Base-by-base conservation (phyloP, 64 coral and sea anemone species). In the Montipora cactus region DNA sequence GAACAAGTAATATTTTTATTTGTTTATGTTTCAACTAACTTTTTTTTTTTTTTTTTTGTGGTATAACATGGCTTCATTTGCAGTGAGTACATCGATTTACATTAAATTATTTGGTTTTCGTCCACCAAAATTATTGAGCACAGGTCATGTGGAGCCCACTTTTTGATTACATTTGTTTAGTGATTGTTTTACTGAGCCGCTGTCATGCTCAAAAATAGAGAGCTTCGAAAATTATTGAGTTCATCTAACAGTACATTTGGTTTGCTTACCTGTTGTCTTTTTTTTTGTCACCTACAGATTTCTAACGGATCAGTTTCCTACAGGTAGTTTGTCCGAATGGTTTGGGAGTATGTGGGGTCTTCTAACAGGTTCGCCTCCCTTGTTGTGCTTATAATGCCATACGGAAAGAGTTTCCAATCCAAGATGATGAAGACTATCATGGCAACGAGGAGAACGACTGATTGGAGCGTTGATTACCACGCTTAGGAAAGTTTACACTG, bases 261-360 rank as follows among this genome's bases (percentile, higher is more conserved):
- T 62, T 83, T 44, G 22, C 52, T 61, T 62, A 16, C n/a, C 11
- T 47, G 12, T 81, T 47, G 7, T 20, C 21, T 82, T 83, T 23
- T 82, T 3, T 6, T 55, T 37, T 37, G 53, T 55, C 52, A 2
- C 28, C 44, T 44, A 47, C 64, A 90, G 89, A 52, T 90, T 80
- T 62, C 47, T 90, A 18, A 28, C n/a, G n/a, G 89, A 81, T 76
- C 89, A 49, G 89, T 90, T 18, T 55, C 89, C 6, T 91, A 91
- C 69, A 16, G 90, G 20, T 67, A 92, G 70, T 46, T 21, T 47
- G 68, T 84, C 8, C 47, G 90, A 15, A 74, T 92, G 18, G 68
- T 92, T 13, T 79, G 57, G 77, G 76, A 64, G 8, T 69, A 20
- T 67, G 76, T 81, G 1, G 49, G 14, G 69, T 71, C 18, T n/a